These are phyloP conservation scores for Glyptemys insculpta DNA, from an alignment of 2,797 vertebrate genomes.

Conservation along the genomic window DNA sequence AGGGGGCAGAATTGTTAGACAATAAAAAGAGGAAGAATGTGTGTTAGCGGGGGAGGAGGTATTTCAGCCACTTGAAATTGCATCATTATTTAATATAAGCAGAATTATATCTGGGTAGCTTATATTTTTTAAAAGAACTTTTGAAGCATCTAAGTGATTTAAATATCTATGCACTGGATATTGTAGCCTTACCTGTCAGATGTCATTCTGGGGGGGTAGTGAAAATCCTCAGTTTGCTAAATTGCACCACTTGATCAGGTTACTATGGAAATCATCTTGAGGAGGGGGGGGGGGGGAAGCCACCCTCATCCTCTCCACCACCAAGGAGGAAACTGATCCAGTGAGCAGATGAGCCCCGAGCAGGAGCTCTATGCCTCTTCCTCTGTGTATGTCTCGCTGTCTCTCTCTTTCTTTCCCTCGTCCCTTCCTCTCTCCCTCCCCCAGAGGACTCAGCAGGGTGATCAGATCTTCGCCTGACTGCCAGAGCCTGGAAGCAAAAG, in stretches of 20 bases:
- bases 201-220: conserved; percentile 61
- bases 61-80: neutral
- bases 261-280: conserved; percentile 78
- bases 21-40: neutral
- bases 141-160: conserved; percentile 18
- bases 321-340: conserved; percentile 2
- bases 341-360: conserved; percentile 12
- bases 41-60: neutral
- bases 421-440: conserved; percentile 4
- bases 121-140: conserved; percentile 63
- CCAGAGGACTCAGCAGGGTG: conserved; percentile 54
- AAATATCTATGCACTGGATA: neutral
- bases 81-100: neutral
- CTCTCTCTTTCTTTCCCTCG: conserved; percentile 33
- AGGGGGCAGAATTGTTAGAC: neutral
- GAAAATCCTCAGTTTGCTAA: conserved; percentile 72
- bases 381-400: conserved; percentile 41
- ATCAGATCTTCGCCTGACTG: conserved; percentile 64
- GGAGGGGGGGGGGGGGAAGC: conserved; percentile 3
- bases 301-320: conserved; percentile 50
- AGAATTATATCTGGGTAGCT: neutral
- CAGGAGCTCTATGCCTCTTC: neutral
- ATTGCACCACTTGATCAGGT: conserved; percentile 70
- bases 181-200: conserved; percentile 74
- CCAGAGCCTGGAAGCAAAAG: conserved; percentile 73